phyloP scores from a whole-genome alignment of 2,113 vertebrate species.

The Ranitomeya imitator region DNA sequence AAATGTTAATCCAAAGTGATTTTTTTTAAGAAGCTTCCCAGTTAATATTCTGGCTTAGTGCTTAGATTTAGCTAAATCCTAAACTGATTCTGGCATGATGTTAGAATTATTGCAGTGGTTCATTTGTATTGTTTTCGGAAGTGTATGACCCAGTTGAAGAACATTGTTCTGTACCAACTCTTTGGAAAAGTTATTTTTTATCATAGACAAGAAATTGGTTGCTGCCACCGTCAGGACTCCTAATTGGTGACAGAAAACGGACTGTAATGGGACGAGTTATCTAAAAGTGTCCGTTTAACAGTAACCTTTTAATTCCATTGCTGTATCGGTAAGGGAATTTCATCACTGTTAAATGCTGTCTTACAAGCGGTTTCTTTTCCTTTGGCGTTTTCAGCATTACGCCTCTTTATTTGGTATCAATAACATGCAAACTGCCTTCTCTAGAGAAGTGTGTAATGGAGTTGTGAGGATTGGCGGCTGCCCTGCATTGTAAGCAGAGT shows the following conservation, averaged over 20 bases:
- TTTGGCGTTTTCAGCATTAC: background rate
- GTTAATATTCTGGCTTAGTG: slow-evolving; percentile 40
- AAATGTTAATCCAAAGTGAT: slow-evolving; percentile 38
- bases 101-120: background rate
- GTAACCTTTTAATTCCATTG: slow-evolving; percentile 38
- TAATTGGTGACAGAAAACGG: slow-evolving; percentile 21
- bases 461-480: slow-evolving; percentile 34
- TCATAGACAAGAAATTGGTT: slow-evolving; percentile 40
- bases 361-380: background rate
- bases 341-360: slow-evolving; percentile 15
- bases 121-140: background rate
- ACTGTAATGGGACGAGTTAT: slow-evolving; percentile 23
- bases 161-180: background rate
- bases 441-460: slow-evolving; percentile 41
- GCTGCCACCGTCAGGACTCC: background rate
- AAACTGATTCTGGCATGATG: slow-evolving; percentile 42
- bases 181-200: background rate
- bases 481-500: slow-evolving; percentile 20
- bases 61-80: slow-evolving; percentile 48
- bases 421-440: slow-evolving; percentile 28
- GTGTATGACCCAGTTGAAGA: slow-evolving; percentile 20
- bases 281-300: slow-evolving; percentile 11
- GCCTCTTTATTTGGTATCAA: slow-evolving; percentile 20
- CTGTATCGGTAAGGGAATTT: slow-evolving; percentile 13
- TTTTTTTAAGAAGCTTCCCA: slow-evolving; percentile 44